Evolutionary conservation across 2,797 vertebrate genomes (phyloP), one percentile per base, ranked within the genome.

Genomic region (Xenentodon cancila): DNA sequence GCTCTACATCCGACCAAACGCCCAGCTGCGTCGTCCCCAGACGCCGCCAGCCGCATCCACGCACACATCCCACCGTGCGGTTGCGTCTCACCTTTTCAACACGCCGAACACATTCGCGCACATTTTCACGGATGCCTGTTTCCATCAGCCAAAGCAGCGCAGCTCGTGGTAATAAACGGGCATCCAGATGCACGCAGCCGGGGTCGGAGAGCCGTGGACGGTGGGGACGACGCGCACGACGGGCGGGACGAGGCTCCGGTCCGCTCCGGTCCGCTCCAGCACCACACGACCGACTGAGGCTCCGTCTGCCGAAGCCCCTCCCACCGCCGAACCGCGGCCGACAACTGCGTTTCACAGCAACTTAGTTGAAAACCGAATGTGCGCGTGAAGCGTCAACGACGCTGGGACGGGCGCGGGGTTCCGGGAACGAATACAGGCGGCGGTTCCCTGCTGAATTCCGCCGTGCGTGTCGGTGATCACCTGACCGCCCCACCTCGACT

Each of bases 61-160:
- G 7, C 30, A 8, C 30, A 8, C 30, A 9, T 8, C n/a, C n/a
- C n/a, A n/a, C n/a, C n/a, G n/a, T n/a, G n/a, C n/a, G n/a, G n/a
- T n/a, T n/a, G n/a, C n/a, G n/a, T n/a, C 93, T 94, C 92, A 94
- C 93, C 93, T 93, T 84, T 94, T 94, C 81, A 94, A 80, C 81
- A 92, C 93, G 79, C 93, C 91, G 77, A 94, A 94, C 72, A 94
- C 93, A 82, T 93, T 92, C 74, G 93, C 93, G 81, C 93, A 94
- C 93, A 94, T 94, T 82, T 85, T 77, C 57, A n/a, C 57, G 52
- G 75, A 83, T 64, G 63, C 73, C 75, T 68, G 75, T 92, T 90
- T 89, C 92, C 93, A 92, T 92, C 82, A 67, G 91, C 84, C 77
- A 65, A 18, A 37, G 80, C 68, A 19, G 59, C 34, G 34, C 70